A percentile compares a stretch with the other conserved stretches of the same genome.
These are phyloP conservation scores for Odontophorus gujanensis DNA, from an alignment of 2,113 vertebrate genomes.

Conservation along the genomic window DNA sequence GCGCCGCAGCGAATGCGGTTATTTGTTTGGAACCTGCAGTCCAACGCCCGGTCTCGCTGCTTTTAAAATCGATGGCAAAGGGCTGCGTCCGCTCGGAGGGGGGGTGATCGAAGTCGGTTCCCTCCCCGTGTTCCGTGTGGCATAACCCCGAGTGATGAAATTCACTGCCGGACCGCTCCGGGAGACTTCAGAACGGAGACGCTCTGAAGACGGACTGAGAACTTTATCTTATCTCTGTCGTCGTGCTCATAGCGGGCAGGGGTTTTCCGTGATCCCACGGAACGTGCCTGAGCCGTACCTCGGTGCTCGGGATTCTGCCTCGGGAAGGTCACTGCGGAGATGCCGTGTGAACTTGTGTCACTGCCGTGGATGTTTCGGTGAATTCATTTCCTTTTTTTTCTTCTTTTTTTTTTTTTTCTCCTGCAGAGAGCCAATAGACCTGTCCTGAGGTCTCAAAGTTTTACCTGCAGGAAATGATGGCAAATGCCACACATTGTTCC, in stretches of 20 bases:
- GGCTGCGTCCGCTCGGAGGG: not conserved
- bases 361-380: not conserved
- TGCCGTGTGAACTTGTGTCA: not conserved
- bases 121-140: not conserved
- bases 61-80: not conserved
- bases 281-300: too few species aligned
- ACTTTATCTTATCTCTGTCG: not conserved
- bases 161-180: not conserved
- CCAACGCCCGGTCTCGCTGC: not conserved
- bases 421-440: not conserved
- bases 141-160: not conserved
- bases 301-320: not conserved
- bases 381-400: not conserved
- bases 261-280: not conserved
- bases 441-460: not conserved
- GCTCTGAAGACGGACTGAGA: not conserved
- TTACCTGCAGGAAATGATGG: constrained; percentile 10
- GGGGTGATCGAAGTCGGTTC: not conserved
- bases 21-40: not conserved
- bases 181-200: not conserved
- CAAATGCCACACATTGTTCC: constrained; percentile 4
- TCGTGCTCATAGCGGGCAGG: not conserved
- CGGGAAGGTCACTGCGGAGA: not conserved
- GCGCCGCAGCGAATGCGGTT: not conserved
- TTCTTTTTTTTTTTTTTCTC: not conserved